Percentiles rank a stretch among this genome's conserved stretches.
These are phyloP conservation scores for Lepilemur septentrionalis DNA, from an alignment of 2,797 vertebrate species.

Conservation along the genomic window DNA sequence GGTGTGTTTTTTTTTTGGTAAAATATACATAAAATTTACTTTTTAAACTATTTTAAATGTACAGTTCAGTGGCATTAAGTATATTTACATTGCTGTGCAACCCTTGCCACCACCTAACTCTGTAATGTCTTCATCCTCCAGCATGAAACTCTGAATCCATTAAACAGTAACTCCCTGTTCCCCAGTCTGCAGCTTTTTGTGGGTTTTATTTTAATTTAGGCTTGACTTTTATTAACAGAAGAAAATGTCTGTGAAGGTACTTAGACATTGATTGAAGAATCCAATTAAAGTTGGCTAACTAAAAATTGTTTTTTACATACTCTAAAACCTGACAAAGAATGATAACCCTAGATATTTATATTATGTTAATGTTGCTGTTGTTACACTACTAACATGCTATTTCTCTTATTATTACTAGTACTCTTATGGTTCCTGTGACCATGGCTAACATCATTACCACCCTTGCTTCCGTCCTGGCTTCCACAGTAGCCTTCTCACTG, in stretches of 20 bases:
- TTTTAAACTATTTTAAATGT: background rate
- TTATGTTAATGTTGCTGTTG: background rate
- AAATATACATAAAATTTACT: background rate
- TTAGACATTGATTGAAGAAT: background rate
- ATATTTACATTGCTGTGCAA: no score
- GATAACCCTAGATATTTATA: background rate
- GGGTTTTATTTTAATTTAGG: background rate
- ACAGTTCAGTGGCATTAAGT: background rate
- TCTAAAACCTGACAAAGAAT: background rate
- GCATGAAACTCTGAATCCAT: background rate
- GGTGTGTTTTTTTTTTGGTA: background rate
- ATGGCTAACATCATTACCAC: rapidly evolving
- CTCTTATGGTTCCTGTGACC: no score
- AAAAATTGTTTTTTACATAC: background rate
- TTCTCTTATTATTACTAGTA: background rate
- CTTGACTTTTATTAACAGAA: background rate
- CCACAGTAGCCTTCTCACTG: background rate
- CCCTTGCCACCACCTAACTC: background rate
- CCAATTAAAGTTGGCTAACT: background rate
- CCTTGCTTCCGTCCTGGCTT: background rate
- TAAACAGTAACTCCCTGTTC: background rate
- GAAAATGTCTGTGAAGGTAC: background rate
- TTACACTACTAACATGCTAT: background rate
- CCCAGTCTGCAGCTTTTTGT: background rate
- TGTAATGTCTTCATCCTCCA: background rate